Base-by-base conservation (phyloP, 2,888 invertebrate species). In the Nasonia oneida region DNA sequence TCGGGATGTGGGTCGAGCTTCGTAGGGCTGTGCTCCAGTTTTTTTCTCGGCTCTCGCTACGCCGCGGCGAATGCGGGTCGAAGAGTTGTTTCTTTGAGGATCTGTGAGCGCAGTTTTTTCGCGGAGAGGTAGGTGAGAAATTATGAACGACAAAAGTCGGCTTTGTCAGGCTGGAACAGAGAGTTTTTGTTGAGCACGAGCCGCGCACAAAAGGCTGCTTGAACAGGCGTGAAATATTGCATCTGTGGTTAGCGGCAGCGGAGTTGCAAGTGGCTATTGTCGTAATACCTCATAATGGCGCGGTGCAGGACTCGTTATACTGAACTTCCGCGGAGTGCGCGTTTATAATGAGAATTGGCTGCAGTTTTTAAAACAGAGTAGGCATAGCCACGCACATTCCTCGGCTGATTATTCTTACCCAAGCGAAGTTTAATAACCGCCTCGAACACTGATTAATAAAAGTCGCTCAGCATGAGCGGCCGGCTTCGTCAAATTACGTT, bases 1-100 rank as follows among this genome's bases (percentile, higher is more conserved):
- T 23, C n/a, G n/a, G 14, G 18, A 82, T 83, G 70, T 83, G 71
- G 83, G 83, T 76, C 76, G 83, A 76, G 71, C 18, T 76, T 42
- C 37, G 50, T 23, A 23, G 37, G 50, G 50, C 33, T 70, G 50
- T 33, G 75, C 75, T 67, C 74, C 64, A 29, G n/a, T 81, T 74
- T 70, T 76, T 61, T 61, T 23, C 74, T 61, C 2, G 2, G 6
- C 29, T 29, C 67, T 15, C n/a, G 5, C 23, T 23, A 4, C 18
- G 10, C 10, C 10, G 12, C 33, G 47, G 1, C 12, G 23, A 79
- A 79, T 79, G 67, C 79, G 50, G 79, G 79, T 33, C 12, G 47
- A 79, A 79, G 39, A 61, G 42, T 23, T 42, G 42, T 47, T 75
- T 47, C 6, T 50, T 33, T 64, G 4, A n/a, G 15, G 61, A 37